phyloP scores from a whole-genome alignment of 2,888 invertebrate species.

The Galeopsomyia nigrocyanea region DNA sequence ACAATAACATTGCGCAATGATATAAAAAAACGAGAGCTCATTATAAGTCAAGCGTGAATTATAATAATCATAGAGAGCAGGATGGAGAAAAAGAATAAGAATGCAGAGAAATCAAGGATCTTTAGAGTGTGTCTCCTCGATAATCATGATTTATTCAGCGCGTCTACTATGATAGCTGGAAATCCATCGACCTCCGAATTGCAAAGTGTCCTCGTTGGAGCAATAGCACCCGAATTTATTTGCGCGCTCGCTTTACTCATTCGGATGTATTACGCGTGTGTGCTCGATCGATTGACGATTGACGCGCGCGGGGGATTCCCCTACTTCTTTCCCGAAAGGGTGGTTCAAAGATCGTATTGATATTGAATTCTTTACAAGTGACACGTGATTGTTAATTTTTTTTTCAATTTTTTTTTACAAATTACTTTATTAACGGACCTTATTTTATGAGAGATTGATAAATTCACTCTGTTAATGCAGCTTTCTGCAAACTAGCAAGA shows the following conservation, averaged over 20 bases:
- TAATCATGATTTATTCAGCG: slow-evolving; percentile 38
- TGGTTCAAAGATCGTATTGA: too few species aligned
- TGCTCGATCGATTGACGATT: background rate
- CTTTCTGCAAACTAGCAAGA: too few species aligned
- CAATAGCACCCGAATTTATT: slow-evolving; percentile 5
- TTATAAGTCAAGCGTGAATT: too few species aligned
- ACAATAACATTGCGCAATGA: too few species aligned
- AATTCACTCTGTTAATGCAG: too few species aligned
- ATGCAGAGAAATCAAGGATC: slow-evolving; percentile 34
- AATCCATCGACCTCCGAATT: slow-evolving; percentile 37
- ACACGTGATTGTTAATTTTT: too few species aligned
- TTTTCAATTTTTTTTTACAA: too few species aligned
- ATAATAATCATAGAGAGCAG: too few species aligned
- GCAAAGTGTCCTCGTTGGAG: slow-evolving; percentile 34
- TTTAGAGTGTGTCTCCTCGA: background rate
- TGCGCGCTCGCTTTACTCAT: slow-evolving; percentile 4
- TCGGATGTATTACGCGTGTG: slow-evolving; percentile 33
- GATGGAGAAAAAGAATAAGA: background rate
- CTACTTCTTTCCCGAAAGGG: background rate
- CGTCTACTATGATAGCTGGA: slow-evolving; percentile 15
- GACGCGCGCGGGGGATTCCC: background rate
- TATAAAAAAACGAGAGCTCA: background rate
- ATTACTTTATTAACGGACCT: too few species aligned
- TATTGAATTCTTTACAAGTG: too few species aligned
- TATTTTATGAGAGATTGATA: too few species aligned